Evolutionary conservation across 53 echinoderm and acorn worm genomes (phyloP), one percentile per base, ranked within the genome.

Genomic region (Echinometra lucunter): DNA sequence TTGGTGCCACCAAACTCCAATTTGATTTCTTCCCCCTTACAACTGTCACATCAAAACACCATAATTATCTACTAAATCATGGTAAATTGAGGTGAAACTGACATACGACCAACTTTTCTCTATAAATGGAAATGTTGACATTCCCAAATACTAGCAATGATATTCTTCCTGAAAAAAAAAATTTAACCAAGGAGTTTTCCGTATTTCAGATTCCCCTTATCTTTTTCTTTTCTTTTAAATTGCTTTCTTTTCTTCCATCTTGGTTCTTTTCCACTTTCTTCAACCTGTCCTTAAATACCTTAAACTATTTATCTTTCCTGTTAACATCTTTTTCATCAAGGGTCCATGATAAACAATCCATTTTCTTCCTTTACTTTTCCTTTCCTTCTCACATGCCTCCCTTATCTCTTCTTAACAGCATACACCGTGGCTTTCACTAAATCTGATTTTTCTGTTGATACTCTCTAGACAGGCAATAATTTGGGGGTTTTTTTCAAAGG

Each of bases 31-130:
- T 34, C 30, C 13, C 35, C 16, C 13, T 16, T 12, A 72, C 72
- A n/a, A n/a, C n/a, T n/a, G n/a, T n/a, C n/a, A n/a, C n/a, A 72
- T 72, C 72, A 34, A 72, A 72, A 72, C 72, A 72, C 34, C 35
- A 11, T 35, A 70, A 72, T 72, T 34, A 35, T 32, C 32, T 35
- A 72, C 15, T 72, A 72, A 72, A 72, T 72, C 72, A 13, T 72
- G 13, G 15, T 72, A 35, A 72, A 72, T 72, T 72, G 72, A 35
- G 16, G 72, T 72, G 32, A 35, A 35, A 72, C 72, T 1, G 72
- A 70, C 70, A 70, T 4, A 70, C 34, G 11, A 13, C 32, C 32
- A 70, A 30, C 12, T 70, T 34, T 11, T 70, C 32, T n/a, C 32
- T 10, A 70, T 70, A 70, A 70, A 70, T 30, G 34, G 70, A 32